Percentiles rank a stretch among this genome's conserved stretches.
These are phyloP conservation scores for Takifugu ocellatus DNA, from an alignment of 2,797 vertebrate species.

Conservation along the genomic window DNA sequence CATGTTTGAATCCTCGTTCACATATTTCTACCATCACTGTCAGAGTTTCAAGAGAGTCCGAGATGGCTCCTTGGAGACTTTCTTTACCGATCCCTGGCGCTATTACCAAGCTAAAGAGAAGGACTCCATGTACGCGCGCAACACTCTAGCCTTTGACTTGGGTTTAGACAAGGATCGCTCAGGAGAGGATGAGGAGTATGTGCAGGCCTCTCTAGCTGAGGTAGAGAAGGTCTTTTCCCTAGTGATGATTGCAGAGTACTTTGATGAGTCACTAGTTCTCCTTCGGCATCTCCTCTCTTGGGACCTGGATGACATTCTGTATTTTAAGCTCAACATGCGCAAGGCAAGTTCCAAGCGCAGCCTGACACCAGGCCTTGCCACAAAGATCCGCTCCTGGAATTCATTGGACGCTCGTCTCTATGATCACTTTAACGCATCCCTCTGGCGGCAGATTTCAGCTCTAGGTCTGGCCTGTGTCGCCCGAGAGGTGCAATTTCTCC, in stretches of 20 bases:
- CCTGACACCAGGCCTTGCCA: slow-evolving; percentile 62
- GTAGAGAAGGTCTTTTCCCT: slow-evolving; percentile 81
- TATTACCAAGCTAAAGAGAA: slow-evolving; percentile 81
- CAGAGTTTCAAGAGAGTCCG: slow-evolving; percentile 81
- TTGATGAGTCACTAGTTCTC: slow-evolving; percentile 86
- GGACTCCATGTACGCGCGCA: slow-evolving; percentile 82
- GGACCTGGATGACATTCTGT: slow-evolving; percentile 84
- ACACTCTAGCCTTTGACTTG: slow-evolving; percentile 83
- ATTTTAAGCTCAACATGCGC: slow-evolving; percentile 85
- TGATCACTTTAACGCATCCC: slow-evolving; percentile 82
- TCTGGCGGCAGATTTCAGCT: slow-evolving; percentile 78
- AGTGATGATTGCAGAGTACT: slow-evolving; percentile 87
- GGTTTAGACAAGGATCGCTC: slow-evolving; percentile 81
- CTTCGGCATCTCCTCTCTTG: slow-evolving; percentile 82
- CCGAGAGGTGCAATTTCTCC: slow-evolving; percentile 78
- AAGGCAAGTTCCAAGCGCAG: slow-evolving; percentile 73
- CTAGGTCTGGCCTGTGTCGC: slow-evolving; percentile 75
- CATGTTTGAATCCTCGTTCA: slow-evolving; percentile 89
- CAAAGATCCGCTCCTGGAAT: slow-evolving; percentile 81
- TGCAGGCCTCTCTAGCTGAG: slow-evolving; percentile 71
- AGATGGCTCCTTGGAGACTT: slow-evolving; percentile 81
- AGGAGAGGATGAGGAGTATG: slow-evolving; percentile 61
- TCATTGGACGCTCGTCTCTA: slow-evolving; percentile 79
- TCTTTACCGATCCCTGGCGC: slow-evolving; percentile 73
- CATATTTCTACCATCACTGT: slow-evolving; percentile 84